Conservation (phyloP, 2,113 vertebrate species). For the Oriolus oriolus region DNA sequence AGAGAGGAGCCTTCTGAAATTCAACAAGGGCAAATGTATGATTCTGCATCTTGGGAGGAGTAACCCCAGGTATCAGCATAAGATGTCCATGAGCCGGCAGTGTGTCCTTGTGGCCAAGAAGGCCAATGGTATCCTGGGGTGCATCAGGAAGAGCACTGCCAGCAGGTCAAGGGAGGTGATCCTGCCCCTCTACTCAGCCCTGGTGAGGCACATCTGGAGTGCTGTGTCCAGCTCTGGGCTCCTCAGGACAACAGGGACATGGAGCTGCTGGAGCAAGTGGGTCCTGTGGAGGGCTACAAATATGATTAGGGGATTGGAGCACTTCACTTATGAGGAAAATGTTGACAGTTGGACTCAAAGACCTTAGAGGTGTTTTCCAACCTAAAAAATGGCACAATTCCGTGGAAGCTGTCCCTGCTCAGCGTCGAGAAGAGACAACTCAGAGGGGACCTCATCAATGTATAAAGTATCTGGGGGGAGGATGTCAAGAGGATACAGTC, state of each 20-base stretch:
- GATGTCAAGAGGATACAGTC: background rate
- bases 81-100: background rate
- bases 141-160: background rate
- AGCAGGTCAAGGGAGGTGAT: background rate
- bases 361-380: background rate
- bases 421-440: rapidly evolving
- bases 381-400: background rate
- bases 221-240: background rate
- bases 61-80: background rate
- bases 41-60: background rate
- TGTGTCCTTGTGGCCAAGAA: background rate
- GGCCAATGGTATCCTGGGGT: rapidly evolving
- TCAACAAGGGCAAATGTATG: background rate
- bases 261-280: background rate
- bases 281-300: rapidly evolving
- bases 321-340: background rate
- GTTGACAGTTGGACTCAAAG: background rate
- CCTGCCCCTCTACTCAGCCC: background rate
- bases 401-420: background rate
- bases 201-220: background rate
- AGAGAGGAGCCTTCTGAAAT: background rate
- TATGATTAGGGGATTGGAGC: background rate
- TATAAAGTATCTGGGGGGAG: background rate
- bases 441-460: background rate
- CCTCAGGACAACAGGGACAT: background rate